A percentile compares a stretch with the other conserved stretches of the same genome.
Evolutionary conservation across 2,113 vertebrate genomes (phyloP).

Genomic region (Sphaerodactylus townsendi): DNA sequence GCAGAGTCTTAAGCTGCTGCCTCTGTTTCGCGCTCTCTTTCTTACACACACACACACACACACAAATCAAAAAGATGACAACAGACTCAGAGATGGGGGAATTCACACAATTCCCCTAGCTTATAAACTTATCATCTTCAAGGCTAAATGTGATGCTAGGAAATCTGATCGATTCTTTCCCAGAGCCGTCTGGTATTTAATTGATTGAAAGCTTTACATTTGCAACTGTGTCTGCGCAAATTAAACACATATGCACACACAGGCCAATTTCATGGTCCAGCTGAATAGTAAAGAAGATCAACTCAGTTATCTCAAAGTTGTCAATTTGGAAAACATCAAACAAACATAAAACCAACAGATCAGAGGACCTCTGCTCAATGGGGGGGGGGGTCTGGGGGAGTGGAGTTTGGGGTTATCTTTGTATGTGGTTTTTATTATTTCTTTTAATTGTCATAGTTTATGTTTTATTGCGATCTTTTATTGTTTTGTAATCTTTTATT

Average conservation of each 20-base stretch:
- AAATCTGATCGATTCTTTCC: not conserved
- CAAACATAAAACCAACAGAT: not conserved
- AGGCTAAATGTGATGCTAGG: not conserved
- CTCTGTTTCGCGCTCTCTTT: too few relatives aligned
- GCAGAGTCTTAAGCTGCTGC: not conserved
- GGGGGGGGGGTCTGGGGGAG: too few relatives aligned
- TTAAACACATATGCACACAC: not conserved
- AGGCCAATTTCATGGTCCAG: not conserved
- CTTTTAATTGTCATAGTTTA: too few relatives aligned
- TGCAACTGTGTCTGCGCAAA: not conserved
- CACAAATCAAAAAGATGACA: not conserved
- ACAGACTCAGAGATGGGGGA: not conserved
- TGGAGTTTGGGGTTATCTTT: too few relatives aligned
- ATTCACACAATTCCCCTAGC: not conserved
- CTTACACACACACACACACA: too few relatives aligned
- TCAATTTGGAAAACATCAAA: too few relatives aligned
- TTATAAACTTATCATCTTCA: slow-evolving; percentile 3
- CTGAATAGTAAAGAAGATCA: not conserved
- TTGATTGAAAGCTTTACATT: slow-evolving; percentile 6
- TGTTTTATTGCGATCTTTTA: too few relatives aligned
- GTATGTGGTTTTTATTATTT: too few relatives aligned
- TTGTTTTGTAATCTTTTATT: too few relatives aligned
- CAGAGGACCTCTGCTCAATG: not conserved
- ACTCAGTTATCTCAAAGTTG: not conserved
- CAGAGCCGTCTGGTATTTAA: not conserved